Evolutionary conservation across 1,140 invertebrate species (phyloP), one percentile per base, ranked within the genome.

Genomic region (Homalodisca vitripennis): DNA sequence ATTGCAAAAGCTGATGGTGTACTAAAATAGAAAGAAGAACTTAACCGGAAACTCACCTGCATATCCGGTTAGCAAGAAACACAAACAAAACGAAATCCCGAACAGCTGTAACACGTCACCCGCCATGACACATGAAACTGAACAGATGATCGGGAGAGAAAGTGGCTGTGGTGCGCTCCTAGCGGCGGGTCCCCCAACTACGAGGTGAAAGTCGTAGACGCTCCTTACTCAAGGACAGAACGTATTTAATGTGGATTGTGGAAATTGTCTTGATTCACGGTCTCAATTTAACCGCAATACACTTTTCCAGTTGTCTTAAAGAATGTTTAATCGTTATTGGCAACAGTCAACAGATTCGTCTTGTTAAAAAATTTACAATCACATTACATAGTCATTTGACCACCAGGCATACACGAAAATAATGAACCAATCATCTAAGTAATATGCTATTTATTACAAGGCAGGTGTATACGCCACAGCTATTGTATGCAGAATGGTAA

Each of bases 101-200:
- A 60, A 26, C 24, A 53, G 48, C 22, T 60, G 22, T 6, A 60
- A 60, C 55, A 60, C 55, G 55, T 60, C 55, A 22, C 14, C 55
- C 55, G 55, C 55, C 55, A 60, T 60, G 55, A 60, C 55, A 60
- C 26, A 60, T 26, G 26, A 41, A 41, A 41, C 34, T 41, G 22
- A 60, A 27, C 55, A 60, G 55, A 60, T 60, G 55, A 60, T 60
- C 27, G 22, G n/a, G n/a, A 60, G 55, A 60, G 55, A 60, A 60
- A 60, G 55, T 60, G 55, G 14, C 26, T 6, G n/a, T 3, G 6
- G 55, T 26, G 55, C 55, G 26, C 34, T 41, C 55, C 55, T 2
- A 60, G 26, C 55, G 55, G 55, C 55, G 22, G 27, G 13, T 24
- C 2, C 14, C 3, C 24, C 22, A 60, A 60, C 55, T 60, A 60